Conservation (phyloP, 2,888 invertebrate species). For the Lepidocyrtinus sp. region DNA sequence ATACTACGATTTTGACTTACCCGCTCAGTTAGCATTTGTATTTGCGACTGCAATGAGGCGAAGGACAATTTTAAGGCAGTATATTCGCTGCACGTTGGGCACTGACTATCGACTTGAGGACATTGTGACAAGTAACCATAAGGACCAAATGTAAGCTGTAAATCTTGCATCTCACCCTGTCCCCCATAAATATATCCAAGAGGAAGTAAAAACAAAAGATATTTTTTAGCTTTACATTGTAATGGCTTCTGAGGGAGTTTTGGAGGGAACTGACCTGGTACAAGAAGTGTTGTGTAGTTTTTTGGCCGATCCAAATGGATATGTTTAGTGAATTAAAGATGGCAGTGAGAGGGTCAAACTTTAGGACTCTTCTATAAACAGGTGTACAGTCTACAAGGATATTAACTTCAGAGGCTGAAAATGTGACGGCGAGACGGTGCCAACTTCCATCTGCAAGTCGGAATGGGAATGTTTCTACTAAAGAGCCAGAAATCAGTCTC, state of each 20-base stretch:
- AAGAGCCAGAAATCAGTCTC: conserved; percentile 84
- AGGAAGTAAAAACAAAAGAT: too few relatives aligned
- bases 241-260: not conserved
- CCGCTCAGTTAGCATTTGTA: conserved; percentile 87
- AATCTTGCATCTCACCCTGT: conserved; percentile 92
- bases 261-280: conserved; percentile 82
- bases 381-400: conserved; percentile 90
- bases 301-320: conserved; percentile 89
- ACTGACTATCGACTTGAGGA: conserved; percentile 87
- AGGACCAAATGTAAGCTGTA: conserved; percentile 86
- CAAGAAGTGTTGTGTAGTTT: conserved; percentile 86
- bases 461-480: conserved; percentile 88
- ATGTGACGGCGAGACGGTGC: conserved; percentile 87
- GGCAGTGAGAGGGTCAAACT: conserved; percentile 69
- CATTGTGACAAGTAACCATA: conserved; percentile 91
- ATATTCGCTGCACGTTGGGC: conserved; percentile 93
- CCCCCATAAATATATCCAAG: too few relatives aligned
- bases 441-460: conserved; percentile 89
- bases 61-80: conserved; percentile 87
- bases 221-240: too few relatives aligned
- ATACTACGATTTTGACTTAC: conserved; percentile 75
- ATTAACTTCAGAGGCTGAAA: conserved; percentile 85
- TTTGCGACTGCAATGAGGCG: conserved; percentile 84
- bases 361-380: conserved; percentile 76
- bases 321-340: conserved; percentile 70